Evolutionary conservation across 2,113 vertebrate species (phyloP).

Genomic region (Anas platyrhynchos): DNA sequence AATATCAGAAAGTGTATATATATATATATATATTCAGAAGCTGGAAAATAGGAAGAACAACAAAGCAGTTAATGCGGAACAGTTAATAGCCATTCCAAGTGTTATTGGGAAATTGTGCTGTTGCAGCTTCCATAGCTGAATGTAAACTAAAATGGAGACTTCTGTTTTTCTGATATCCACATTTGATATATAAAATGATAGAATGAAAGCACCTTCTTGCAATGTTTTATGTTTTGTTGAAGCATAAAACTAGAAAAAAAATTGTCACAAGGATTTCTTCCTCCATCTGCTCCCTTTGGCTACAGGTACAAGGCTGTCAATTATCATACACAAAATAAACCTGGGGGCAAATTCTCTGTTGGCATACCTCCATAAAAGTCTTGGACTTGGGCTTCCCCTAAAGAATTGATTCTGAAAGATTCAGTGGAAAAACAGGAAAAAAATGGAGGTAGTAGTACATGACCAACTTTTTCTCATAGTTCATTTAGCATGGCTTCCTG

Average conservation of each 20-base stretch:
- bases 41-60: not conserved
- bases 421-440: not conserved
- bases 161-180: not conserved
- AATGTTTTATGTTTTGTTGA: conserved; percentile 21
- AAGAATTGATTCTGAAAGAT: not conserved
- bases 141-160: not conserved
- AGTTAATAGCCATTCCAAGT: not conserved
- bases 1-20: not conserved
- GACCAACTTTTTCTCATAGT: not conserved
- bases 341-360: conserved; percentile 8
- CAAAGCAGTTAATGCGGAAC: not conserved
- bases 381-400: not conserved
- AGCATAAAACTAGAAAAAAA: not conserved
- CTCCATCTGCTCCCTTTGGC: conserved; percentile 51
- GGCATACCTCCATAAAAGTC: not conserved
- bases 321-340: conserved; percentile 2
- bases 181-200: not conserved
- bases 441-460: not conserved
- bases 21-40: not conserved
- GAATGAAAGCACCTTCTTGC: not conserved
- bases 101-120: not conserved
- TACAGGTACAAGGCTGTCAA: conserved; percentile 33
- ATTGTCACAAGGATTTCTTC: conserved; percentile 26
- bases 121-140: not conserved
- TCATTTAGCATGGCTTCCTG: not conserved